A percentile compares a stretch with the other conserved stretches of the same genome.
phyloP scores from a whole-genome alignment of 1,140 invertebrate genomes.

The Lepidotrigona ventralis region DNA sequence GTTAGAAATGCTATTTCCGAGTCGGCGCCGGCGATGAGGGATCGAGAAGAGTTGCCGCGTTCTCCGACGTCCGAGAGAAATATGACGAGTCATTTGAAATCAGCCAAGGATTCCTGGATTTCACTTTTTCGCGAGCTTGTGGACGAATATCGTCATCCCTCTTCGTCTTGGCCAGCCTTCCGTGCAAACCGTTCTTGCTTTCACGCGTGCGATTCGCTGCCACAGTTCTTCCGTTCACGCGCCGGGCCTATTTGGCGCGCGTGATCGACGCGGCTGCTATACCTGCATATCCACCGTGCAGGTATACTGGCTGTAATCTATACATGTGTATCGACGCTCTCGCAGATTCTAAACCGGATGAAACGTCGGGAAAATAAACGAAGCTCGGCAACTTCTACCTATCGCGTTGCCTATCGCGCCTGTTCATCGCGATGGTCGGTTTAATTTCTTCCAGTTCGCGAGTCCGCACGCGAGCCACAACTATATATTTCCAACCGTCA shows the following conservation, averaged over 20 bases:
- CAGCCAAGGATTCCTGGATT: constrained; percentile 19
- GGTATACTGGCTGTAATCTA: background rate
- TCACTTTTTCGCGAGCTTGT: constrained; percentile 39
- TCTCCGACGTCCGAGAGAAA: background rate
- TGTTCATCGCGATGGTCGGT: background rate
- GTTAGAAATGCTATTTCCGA: constrained; percentile 30
- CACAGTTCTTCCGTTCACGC: constrained; percentile 59
- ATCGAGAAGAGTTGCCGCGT: background rate
- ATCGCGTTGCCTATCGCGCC: background rate
- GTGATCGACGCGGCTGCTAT: constrained; percentile 49
- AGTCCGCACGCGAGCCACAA: background rate
- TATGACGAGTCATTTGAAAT: constrained; percentile 19
- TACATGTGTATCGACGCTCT: background rate
- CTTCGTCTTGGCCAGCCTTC: constrained; percentile 24
- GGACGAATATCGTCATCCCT: background rate
- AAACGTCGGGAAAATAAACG: constrained; percentile 4
- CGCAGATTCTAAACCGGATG: background rate
- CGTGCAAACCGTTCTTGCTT: constrained; percentile 60
- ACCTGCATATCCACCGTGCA: background rate
- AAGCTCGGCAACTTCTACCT: background rate
- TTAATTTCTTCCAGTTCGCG: background rate
- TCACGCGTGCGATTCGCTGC: constrained; percentile 60
- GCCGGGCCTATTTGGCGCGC: constrained; percentile 54
- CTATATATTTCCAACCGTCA: background rate
- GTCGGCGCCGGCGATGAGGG: background rate